phyloP scores from a whole-genome alignment of 2,888 invertebrate genomes.

The Torymus aiolomorphi region DNA sequence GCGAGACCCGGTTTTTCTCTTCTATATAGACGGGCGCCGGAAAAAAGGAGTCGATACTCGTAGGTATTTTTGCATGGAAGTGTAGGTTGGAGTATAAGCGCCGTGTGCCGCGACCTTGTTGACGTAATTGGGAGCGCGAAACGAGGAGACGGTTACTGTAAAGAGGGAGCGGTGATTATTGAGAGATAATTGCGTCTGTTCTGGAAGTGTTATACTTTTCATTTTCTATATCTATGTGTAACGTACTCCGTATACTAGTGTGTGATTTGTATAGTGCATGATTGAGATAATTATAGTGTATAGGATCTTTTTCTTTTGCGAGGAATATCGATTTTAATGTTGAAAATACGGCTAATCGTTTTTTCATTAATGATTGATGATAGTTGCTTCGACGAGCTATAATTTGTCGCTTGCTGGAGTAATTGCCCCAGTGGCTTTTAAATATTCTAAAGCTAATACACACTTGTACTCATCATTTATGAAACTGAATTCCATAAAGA shows the following conservation, averaged over 20 bases:
- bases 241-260: no score
- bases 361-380: slow-evolving; percentile 31
- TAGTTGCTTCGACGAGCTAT: slow-evolving; percentile 19
- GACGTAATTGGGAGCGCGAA: slow-evolving; percentile 41
- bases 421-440: slow-evolving; percentile 13
- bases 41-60: slow-evolving; percentile 30
- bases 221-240: slow-evolving; percentile 2
- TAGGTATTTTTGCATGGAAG: slow-evolving; percentile 23
- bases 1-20: slow-evolving; percentile 20
- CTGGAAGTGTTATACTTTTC: slow-evolving; percentile 10
- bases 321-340: background rate
- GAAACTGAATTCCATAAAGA: background rate
- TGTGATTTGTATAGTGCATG: no score
- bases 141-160: slow-evolving; percentile 57
- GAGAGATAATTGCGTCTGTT: slow-evolving; percentile 37
- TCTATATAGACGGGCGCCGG: background rate
- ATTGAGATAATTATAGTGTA: slow-evolving; percentile 7
- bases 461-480: slow-evolving; percentile 1
- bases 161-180: slow-evolving; percentile 52
- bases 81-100: background rate
- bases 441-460: slow-evolving; percentile 5
- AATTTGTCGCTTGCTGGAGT: slow-evolving; percentile 1
- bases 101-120: slow-evolving; percentile 25
- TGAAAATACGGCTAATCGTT: slow-evolving; percentile 21
- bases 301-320: background rate